Evolutionary conservation across 2,113 vertebrate species (phyloP).

Genomic region (Brevimyrus niger): DNA sequence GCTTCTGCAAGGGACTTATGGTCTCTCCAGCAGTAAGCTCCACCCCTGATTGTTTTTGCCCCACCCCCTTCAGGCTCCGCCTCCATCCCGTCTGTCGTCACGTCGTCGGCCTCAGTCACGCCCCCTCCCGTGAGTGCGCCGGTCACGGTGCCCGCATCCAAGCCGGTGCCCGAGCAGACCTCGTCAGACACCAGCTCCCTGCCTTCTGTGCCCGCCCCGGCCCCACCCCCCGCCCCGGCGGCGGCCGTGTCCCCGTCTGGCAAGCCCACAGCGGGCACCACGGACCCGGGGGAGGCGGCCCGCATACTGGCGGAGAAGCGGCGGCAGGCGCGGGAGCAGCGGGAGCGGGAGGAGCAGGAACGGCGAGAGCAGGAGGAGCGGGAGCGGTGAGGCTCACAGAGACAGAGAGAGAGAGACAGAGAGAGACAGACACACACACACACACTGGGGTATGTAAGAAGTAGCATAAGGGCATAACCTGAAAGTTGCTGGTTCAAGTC

Average conservation of each 20-base stretch:
- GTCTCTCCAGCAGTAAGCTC: neutral
- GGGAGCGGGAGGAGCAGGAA: constrained; percentile 82
- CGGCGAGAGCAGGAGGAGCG: constrained; percentile 73
- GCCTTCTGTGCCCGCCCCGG: neutral
- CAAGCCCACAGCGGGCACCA: constrained; percentile 82
- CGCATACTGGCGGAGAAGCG: constrained; percentile 84
- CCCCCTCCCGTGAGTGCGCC: constrained; percentile 33
- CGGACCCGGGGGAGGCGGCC: constrained; percentile 78
- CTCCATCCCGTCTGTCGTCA: constrained; percentile 33
- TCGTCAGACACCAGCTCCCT: neutral
- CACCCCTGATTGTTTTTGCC: neutral
- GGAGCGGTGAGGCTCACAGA: constrained; percentile 75
- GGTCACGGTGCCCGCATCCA: neutral
- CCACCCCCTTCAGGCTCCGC: constrained; percentile 39
- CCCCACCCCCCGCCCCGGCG: neutral
- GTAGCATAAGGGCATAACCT: neutral
- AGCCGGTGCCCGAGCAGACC: constrained; percentile 24
- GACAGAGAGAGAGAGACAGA: too few species aligned
- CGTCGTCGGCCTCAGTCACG: constrained; percentile 34
- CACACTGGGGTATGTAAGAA: neutral
- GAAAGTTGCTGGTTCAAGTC: neutral
- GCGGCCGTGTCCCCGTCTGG: constrained; percentile 33
- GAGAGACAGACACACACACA: too few species aligned
- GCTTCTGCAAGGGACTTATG: neutral
- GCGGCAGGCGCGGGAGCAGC: constrained; percentile 83